Percentiles rank a stretch among this genome's conserved stretches.
These are phyloP conservation scores for Condylura cristata DNA, from an alignment of 2,113 vertebrate genomes.

Conservation along the genomic window DNA sequence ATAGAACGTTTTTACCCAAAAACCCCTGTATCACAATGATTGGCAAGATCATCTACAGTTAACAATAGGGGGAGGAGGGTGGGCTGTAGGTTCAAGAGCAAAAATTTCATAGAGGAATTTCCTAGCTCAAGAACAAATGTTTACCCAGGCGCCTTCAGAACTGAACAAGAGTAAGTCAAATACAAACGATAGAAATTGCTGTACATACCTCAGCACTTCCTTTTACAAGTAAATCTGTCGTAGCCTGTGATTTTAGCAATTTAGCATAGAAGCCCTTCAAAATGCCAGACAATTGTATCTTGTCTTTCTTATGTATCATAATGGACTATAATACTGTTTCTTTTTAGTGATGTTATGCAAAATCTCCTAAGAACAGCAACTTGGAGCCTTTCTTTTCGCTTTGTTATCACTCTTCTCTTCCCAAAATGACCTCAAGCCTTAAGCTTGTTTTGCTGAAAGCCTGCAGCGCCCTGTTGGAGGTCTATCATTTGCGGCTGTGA, in stretches of 20 bases:
- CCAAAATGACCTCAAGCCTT: neutral
- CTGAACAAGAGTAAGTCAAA: constrained; percentile 13
- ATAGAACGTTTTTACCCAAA: neutral
- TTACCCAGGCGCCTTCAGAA: neutral
- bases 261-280: neutral
- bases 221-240: neutral
- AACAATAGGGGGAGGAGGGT: neutral
- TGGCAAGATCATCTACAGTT: neutral
- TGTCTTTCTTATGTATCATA: neutral
- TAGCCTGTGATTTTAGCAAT: neutral
- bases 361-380: neutral
- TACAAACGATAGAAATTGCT: neutral
- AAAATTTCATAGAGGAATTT: neutral
- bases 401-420: neutral
- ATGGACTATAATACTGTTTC: neutral
- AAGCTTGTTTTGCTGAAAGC: neutral
- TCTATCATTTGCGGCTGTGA: constrained; percentile 38
- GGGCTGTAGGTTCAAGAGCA: neutral
- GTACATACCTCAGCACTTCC: neutral
- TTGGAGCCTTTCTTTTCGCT: neutral
- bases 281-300: neutral
- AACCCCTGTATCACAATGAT: neutral
- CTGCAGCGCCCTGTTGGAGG: neutral
- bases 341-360: neutral
- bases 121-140: neutral